Percentiles rank a stretch among this genome's conserved stretches.
phyloP scores from a whole-genome alignment of 1,140 invertebrate species.

The Magallana angulata region DNA sequence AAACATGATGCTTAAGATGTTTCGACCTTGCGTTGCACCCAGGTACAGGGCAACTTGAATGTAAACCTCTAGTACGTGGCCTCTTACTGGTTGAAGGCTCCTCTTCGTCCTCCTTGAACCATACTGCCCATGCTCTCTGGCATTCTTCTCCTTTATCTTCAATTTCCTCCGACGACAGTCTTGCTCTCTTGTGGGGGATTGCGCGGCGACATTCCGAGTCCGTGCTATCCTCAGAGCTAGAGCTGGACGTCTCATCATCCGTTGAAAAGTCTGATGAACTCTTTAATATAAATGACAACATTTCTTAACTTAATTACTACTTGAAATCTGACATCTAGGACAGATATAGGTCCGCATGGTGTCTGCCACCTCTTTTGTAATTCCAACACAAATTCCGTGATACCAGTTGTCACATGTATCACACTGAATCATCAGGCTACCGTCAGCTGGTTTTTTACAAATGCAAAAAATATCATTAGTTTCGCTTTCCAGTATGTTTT shows the following conservation, averaged over 20 bases:
- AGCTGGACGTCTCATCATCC: too few species aligned
- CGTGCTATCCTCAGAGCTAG: too few species aligned
- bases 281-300: neutral
- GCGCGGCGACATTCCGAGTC: too few species aligned
- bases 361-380: neutral
- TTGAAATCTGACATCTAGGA: neutral
- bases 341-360: neutral
- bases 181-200: neutral
- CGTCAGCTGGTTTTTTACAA: constrained; percentile 22
- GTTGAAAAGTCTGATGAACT: too few species aligned
- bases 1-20: too few species aligned
- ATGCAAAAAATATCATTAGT: constrained; percentile 12
- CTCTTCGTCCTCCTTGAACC: constrained; percentile 24
- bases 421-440: constrained; percentile 49
- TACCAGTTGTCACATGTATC: constrained; percentile 39
- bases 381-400: constrained; percentile 15
- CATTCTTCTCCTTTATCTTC: neutral
- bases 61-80: too few species aligned
- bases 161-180: neutral
- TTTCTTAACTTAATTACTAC: too few species aligned
- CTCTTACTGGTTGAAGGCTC: too few species aligned
- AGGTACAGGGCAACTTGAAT: too few species aligned
- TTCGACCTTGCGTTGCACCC: too few species aligned
- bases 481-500: neutral
- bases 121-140: constrained; percentile 23